phyloP scores from a whole-genome alignment of 2,888 invertebrate genomes.

The Schizotus pectinicornis region DNA sequence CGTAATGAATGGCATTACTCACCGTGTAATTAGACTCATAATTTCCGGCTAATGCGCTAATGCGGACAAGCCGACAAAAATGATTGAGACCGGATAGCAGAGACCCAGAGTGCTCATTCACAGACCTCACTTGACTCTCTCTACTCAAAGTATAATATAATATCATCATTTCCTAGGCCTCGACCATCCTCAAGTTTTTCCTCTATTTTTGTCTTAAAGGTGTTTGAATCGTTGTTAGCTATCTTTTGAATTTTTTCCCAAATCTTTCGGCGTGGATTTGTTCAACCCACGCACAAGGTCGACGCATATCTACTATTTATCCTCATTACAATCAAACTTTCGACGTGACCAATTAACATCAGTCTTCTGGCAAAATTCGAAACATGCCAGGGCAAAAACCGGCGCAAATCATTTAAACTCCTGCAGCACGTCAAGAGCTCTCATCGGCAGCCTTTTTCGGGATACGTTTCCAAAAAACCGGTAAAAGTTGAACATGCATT shows the following conservation, averaged over 20 bases:
- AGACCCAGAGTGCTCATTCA: slow-evolving; percentile 15
- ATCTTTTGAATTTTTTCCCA: too few relatives aligned
- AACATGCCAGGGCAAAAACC: slow-evolving; percentile 15
- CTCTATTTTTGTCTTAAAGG: too few relatives aligned
- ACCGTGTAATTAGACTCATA: slow-evolving; percentile 59
- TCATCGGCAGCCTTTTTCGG: neutral
- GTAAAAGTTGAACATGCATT: neutral
- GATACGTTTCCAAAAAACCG: neutral
- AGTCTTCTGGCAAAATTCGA: slow-evolving; percentile 12
- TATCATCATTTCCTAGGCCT: too few relatives aligned
- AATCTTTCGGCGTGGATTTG: too few relatives aligned
- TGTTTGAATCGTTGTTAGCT: too few relatives aligned
- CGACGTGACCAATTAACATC: slow-evolving; percentile 29
- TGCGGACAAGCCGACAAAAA: slow-evolving; percentile 55
- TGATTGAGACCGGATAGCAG: slow-evolving; percentile 46
- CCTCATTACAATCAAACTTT: slow-evolving; percentile 10
- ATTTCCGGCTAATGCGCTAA: slow-evolving; percentile 57
- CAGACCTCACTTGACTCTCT: slow-evolving; percentile 1
- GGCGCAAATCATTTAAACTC: slow-evolving; percentile 2
- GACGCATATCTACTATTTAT: too few relatives aligned
- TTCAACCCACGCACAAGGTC: too few relatives aligned
- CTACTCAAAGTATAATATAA: too few relatives aligned
- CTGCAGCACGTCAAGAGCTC: neutral
- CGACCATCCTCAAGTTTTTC: too few relatives aligned
- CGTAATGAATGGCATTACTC: slow-evolving; percentile 60